phyloP scores from a whole-genome alignment of 2,888 invertebrate genomes.

The Tipula unca region DNA sequence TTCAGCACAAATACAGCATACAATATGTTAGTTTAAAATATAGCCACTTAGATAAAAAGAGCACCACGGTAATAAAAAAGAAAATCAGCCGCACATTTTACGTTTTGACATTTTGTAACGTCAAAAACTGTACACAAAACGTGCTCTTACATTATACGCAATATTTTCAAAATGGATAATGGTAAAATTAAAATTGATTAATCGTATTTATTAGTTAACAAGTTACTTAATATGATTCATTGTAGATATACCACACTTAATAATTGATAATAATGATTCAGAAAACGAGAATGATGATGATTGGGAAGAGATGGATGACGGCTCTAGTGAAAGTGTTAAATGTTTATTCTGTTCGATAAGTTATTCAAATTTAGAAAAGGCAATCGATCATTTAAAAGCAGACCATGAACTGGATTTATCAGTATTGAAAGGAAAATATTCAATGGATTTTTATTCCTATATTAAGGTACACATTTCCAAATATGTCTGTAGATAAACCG shows the following conservation, averaged over 20 bases:
- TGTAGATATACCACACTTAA: not conserved
- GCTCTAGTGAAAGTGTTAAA: slow-evolving; percentile 31
- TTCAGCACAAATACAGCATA: not conserved
- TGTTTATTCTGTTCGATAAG: slow-evolving; percentile 67
- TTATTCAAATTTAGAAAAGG: slow-evolving; percentile 52
- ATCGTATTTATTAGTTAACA: not conserved
- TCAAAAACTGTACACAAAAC: not conserved
- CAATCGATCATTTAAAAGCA: slow-evolving; percentile 56
- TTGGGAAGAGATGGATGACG: slow-evolving; percentile 49
- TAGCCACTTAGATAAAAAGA: not conserved
- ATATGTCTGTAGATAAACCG: not conserved
- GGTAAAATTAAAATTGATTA: not conserved
- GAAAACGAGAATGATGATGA: slow-evolving; percentile 27
- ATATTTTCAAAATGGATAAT: not conserved
- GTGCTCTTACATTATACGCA: not conserved
- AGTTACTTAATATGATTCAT: not conserved
- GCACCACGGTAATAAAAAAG: not conserved
- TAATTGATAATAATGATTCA: not conserved
- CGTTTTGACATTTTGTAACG: not conserved
- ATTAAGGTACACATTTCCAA: slow-evolving; percentile 46
- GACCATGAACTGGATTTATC: slow-evolving; percentile 58
- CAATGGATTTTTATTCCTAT: slow-evolving; percentile 74
- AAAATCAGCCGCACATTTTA: not conserved
- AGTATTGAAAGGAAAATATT: slow-evolving; percentile 55
- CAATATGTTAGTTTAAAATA: not conserved